Evolutionary conservation across 2,888 invertebrate species (phyloP).

Genomic region (Pasiphila rectangulata): DNA sequence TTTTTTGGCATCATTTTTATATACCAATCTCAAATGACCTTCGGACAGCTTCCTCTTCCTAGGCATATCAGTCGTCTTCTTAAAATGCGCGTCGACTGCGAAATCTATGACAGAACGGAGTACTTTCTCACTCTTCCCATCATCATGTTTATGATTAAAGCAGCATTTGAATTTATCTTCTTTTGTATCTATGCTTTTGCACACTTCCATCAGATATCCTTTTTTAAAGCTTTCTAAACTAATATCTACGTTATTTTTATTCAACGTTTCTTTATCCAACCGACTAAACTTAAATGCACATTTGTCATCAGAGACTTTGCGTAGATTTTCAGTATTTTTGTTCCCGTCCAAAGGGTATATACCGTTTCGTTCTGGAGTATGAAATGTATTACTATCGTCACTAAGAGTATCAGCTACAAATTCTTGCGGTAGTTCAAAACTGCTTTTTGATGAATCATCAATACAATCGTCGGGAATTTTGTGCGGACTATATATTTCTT

Average conservation of each 20-base stretch:
- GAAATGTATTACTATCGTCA: constrained; percentile 30
- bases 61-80: neutral
- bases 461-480: neutral
- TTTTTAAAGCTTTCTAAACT: constrained; percentile 63
- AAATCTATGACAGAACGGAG: constrained; percentile 12
- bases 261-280: constrained; percentile 41
- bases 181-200: too few species aligned
- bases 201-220: constrained; percentile 57
- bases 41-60: constrained; percentile 22
- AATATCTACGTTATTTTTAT: constrained; percentile 42
- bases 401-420: constrained; percentile 38
- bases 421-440: constrained; percentile 41
- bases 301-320: constrained; percentile 41
- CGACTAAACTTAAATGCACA: constrained; percentile 53
- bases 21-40: constrained; percentile 7
- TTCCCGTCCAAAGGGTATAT: constrained; percentile 32
- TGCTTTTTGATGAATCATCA: constrained; percentile 20
- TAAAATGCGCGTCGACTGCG: constrained; percentile 11
- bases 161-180: constrained; percentile 17
- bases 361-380: constrained; percentile 50
- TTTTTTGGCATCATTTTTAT: constrained; percentile 9
- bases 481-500: too few species aligned
- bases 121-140: neutral
- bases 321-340: too few species aligned
- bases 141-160: constrained; percentile 20